Evolutionary conservation across 2,113 vertebrate species (phyloP).

Genomic region (Epinephelus cyanopodus): DNA sequence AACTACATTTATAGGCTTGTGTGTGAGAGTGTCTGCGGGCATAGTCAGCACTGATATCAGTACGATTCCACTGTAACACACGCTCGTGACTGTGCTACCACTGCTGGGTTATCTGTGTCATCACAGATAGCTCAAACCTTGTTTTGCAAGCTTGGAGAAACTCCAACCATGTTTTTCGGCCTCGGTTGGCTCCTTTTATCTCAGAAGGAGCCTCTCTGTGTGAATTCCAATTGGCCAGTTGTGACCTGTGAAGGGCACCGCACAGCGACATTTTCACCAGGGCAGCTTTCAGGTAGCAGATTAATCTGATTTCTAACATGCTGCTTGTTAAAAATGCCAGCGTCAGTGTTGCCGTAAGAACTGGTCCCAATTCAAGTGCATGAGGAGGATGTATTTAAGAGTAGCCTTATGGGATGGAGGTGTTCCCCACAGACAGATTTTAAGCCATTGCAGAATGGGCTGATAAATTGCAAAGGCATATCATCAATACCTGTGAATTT

Average conservation of each 20-base stretch:
- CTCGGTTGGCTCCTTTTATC: slow-evolving; percentile 35
- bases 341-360: background rate
- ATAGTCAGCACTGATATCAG: background rate
- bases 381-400: slow-evolving; percentile 2
- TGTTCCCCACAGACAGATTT: background rate
- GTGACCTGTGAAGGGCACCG: slow-evolving; percentile 18
- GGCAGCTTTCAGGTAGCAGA: slow-evolving; percentile 35
- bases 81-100: slow-evolving; percentile 14
- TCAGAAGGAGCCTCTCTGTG: slow-evolving; percentile 25
- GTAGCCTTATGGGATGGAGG: background rate
- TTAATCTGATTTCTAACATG: slow-evolving; percentile 28
- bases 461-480: background rate
- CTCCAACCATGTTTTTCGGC: slow-evolving; percentile 18
- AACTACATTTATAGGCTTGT: background rate
- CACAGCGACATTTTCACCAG: slow-evolving; percentile 29
- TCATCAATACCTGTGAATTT: slow-evolving; percentile 46
- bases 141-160: slow-evolving; percentile 46
- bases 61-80: background rate
- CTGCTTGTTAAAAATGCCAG: slow-evolving; percentile 2
- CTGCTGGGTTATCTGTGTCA: slow-evolving; percentile 67
- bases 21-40: background rate
- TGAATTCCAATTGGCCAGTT: slow-evolving; percentile 33
- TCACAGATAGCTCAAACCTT: slow-evolving; percentile 53
- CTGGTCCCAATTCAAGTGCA: background rate
- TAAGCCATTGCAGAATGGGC: background rate